A percentile compares a stretch with the other conserved stretches of the same genome.
Evolutionary conservation across 2,797 vertebrate species (phyloP).

Genomic region (Geotrypetes seraphini): DNA sequence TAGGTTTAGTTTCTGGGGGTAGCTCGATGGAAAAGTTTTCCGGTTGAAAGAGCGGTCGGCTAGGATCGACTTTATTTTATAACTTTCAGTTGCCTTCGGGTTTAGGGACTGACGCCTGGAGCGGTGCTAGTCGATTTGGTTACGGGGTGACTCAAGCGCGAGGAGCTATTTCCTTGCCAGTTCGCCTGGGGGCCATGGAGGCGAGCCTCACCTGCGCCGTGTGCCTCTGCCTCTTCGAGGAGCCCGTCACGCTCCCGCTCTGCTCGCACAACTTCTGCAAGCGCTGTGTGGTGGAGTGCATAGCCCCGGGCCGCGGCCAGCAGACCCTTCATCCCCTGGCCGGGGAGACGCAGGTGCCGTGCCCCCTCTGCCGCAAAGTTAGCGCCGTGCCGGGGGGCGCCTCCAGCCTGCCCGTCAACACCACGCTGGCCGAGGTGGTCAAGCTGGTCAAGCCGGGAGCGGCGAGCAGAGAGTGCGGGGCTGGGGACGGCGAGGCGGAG

Average conservation of each 20-base stretch:
- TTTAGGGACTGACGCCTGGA: no score
- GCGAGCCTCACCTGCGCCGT: conserved; percentile 47
- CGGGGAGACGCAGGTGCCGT: neutral
- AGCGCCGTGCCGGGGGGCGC: conserved; percentile 28
- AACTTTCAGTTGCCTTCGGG: no score
- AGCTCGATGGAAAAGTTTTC: no score
- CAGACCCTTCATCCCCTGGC: neutral
- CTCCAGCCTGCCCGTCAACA: conserved; percentile 34
- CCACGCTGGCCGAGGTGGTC: conserved; percentile 39
- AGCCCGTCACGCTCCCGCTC: conserved; percentile 39
- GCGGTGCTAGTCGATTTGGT: no score
- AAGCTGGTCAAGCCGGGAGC: conserved; percentile 13
- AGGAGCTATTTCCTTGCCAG: no score
- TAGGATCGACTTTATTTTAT: no score
- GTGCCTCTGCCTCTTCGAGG: conserved; percentile 40
- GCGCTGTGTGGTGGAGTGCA: conserved; percentile 29
- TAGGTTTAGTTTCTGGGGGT: no score
- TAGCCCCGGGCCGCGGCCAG: conserved; percentile 4
- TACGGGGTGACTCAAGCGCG: no score
- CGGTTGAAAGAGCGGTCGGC: no score
- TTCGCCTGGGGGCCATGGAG: no score
- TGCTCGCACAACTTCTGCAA: conserved; percentile 52
- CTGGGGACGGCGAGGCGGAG: neutral
- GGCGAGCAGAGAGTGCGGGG: neutral
- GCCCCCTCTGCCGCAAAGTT: conserved; percentile 29